Conservation (phyloP, 2,113 vertebrate species). For the Silurus glanis region DNA sequence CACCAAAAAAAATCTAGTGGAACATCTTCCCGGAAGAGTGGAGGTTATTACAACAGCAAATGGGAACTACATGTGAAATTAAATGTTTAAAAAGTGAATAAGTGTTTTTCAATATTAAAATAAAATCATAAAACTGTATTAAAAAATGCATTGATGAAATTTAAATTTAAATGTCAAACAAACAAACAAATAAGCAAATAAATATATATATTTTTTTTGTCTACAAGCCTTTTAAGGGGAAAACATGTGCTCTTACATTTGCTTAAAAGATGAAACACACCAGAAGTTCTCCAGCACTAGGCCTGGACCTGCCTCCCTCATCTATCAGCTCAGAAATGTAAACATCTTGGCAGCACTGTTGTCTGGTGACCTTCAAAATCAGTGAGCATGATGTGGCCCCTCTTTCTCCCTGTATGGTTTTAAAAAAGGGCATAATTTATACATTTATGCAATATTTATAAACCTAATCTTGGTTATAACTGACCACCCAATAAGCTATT, state of each 20-base stretch:
- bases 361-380: slow-evolving; percentile 18
- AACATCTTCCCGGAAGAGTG: too few species aligned
- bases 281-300: not conserved
- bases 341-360: slow-evolving; percentile 7
- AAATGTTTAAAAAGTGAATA: too few species aligned
- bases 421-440: not conserved
- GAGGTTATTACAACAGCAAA: too few species aligned
- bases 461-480: not conserved
- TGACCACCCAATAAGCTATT: slow-evolving; percentile 10
- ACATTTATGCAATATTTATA: not conserved
- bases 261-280: slow-evolving; percentile 5
- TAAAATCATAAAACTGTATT: too few species aligned
- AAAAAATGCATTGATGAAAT: not conserved
- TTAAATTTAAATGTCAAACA: not conserved
- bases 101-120: too few species aligned
- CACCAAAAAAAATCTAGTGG: too few species aligned
- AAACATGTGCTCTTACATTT: not conserved
- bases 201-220: not conserved
- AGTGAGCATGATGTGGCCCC: not conserved
- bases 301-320: not conserved
- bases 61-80: too few species aligned
- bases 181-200: not conserved
- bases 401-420: not conserved
- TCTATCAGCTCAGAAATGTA: slow-evolving; percentile 25
- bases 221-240: not conserved